These are phyloP conservation scores for Conops quadrifasciatus DNA, from an alignment of 2,888 invertebrate species.

Conservation along the genomic window DNA sequence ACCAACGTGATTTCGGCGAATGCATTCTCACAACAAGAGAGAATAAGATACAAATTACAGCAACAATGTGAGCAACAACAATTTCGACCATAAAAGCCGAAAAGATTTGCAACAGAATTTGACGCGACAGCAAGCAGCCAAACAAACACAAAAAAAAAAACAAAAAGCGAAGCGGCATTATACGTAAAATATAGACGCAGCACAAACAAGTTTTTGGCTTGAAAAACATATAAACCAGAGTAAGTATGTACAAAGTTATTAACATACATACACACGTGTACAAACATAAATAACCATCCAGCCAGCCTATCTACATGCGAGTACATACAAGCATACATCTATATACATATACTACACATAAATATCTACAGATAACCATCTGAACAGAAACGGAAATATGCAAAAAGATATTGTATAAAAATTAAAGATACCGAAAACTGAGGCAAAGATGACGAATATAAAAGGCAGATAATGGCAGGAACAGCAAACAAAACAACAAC, in stretches of 20 bases:
- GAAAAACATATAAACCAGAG: not conserved
- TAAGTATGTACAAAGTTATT: no score
- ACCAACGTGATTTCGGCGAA: constrained; percentile 4
- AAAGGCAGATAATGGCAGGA: not conserved
- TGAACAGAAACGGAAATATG: constrained; percentile 2
- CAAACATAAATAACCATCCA: no score
- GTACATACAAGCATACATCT: not conserved
- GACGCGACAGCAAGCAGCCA: not conserved
- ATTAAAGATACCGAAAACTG: not conserved
- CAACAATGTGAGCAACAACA: not conserved
- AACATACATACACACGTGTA: constrained; percentile 9
- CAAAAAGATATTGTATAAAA: not conserved
- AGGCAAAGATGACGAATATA: not conserved
- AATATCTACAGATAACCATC: constrained; percentile 14
- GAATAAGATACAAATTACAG: not conserved
- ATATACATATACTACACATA: not conserved
- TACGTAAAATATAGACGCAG: not conserved
- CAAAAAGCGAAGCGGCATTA: not conserved
- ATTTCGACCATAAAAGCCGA: constrained; percentile 5
- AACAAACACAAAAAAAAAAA: not conserved
- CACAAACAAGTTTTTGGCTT: not conserved
- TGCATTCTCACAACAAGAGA: not conserved
- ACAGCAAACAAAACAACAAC: not conserved
- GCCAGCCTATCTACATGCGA: no score
- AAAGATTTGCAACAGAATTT: constrained; percentile 9